Conservation (phyloP, 2,888 invertebrate species). For the Bedellia somnulentella region DNA sequence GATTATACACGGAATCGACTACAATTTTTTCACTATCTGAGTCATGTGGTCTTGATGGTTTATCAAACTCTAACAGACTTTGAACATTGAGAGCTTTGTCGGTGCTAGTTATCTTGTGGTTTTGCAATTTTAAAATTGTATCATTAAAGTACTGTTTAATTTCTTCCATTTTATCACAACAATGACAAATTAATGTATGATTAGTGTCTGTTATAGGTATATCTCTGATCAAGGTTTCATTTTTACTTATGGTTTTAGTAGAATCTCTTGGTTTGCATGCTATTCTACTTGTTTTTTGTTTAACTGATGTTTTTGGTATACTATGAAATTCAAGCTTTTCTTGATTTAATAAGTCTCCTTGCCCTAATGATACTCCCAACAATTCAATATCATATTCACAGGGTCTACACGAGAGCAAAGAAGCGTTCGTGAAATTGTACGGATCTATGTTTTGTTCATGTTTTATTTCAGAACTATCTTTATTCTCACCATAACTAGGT, state of each 20-base stretch:
- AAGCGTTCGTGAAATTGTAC: too few species aligned
- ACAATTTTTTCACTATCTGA: conserved; percentile 7
- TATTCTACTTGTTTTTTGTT: background rate
- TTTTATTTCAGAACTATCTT: too few species aligned
- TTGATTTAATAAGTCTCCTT: background rate
- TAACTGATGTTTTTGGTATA: too few species aligned
- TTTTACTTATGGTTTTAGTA: too few species aligned
- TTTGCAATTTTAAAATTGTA: conserved; percentile 1
- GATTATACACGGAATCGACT: conserved; percentile 20
- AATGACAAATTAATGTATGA: background rate
- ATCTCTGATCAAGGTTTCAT: too few species aligned
- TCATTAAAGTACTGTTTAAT: background rate
- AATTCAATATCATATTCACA: conserved; percentile 31
- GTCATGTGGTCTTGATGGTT: background rate
- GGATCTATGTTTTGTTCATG: too few species aligned
- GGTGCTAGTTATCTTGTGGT: conserved; percentile 5
- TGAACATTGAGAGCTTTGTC: conserved; percentile 16
- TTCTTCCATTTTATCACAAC: background rate
- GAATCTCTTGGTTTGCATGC: too few species aligned
- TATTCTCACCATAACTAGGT: too few species aligned
- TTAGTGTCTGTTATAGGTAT: too few species aligned
- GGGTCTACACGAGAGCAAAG: conserved; percentile 13
- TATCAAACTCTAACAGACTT: conserved; percentile 12
- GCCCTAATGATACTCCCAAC: conserved; percentile 35
- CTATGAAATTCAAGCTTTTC: background rate